Base-by-base conservation (phyloP, 2,797 vertebrate species). In the Mormyrus proboscirostris region DNA sequence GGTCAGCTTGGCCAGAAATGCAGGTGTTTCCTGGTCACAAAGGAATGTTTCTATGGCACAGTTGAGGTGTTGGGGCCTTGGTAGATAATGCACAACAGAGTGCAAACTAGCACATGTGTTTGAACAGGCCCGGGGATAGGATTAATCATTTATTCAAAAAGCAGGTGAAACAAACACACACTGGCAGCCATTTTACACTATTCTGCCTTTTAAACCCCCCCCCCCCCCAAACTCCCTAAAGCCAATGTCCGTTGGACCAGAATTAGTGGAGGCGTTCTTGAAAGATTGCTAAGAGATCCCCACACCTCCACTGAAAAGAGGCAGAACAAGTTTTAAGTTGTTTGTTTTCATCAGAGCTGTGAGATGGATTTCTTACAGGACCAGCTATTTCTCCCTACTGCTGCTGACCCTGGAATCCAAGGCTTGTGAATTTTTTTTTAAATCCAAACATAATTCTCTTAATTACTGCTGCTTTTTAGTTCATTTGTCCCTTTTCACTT, bases 111-210 rank as follows among this genome's bases (percentile, higher is more conserved):
- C 49, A 65, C 33, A 33, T 29, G 89, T 93, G 92, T 94, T 93
- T 93, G 90, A 91, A 91, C 90, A 93, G 89, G 90, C 41, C 88
- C 10, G 33, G 82, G 87, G 89, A 93, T 73, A 90, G 91, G 94
- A 95, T 95, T 94, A 95, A 96, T 95, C 92, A 95, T 96, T 95
- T 93, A 95, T 95, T 93, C 90, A 65, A 89, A 90, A 92, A 91
- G 91, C 90, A 91, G 90, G 90, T 88, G 89, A 91, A 91, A 93
- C 92, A 94, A 94, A 92, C 91, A 90, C 55, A 92, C 62, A 19
- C 62, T 53, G 19, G 50, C 84, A 53, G 89, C 50, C 33, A 47
- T 50, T 89, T 82, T 29, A 84, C 53, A 76, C 50, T 44, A 87
- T 87, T 76, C 49, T 41, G 50, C 19, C 33, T 49, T 76, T 89